Evolutionary conservation across 2,113 vertebrate genomes (phyloP).

Genomic region (Bujurquina vittata): DNA sequence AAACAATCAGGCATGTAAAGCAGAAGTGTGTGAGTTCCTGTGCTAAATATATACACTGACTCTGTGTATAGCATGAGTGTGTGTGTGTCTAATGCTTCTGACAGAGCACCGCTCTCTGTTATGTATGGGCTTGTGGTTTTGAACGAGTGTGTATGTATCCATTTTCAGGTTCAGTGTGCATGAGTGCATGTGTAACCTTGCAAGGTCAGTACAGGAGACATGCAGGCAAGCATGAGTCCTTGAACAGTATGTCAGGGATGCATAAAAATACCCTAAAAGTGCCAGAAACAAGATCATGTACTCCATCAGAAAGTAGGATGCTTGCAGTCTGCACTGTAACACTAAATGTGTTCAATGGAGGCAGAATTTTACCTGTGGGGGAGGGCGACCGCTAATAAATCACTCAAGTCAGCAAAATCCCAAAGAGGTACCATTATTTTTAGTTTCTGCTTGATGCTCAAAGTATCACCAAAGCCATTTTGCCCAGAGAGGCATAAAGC

Average conservation of each 20-base stretch:
- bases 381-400: constrained; percentile 54
- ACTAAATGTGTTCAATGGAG: constrained; percentile 26
- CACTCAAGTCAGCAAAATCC: constrained; percentile 55
- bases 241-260: constrained; percentile 50
- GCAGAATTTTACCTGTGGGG: constrained; percentile 49
- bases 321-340: constrained; percentile 25
- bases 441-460: constrained; percentile 19
- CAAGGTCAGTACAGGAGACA: constrained; percentile 48
- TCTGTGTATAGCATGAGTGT: not conserved
- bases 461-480: not conserved
- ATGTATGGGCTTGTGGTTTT: not conserved
- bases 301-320: not conserved
- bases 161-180: not conserved
- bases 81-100: not conserved
- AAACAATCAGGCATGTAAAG: constrained; percentile 76
- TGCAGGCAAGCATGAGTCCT: constrained; percentile 31
- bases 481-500: not conserved
- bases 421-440: constrained; percentile 59
- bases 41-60: constrained; percentile 62
- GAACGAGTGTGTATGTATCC: not conserved
- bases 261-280: constrained; percentile 56
- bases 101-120: not conserved
- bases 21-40: constrained; percentile 36
- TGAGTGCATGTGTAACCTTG: constrained; percentile 5
- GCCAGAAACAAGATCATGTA: constrained; percentile 16